These are phyloP conservation scores for Drosophila orena DNA, from an alignment of 1,140 invertebrate species.

Conservation along the genomic window DNA sequence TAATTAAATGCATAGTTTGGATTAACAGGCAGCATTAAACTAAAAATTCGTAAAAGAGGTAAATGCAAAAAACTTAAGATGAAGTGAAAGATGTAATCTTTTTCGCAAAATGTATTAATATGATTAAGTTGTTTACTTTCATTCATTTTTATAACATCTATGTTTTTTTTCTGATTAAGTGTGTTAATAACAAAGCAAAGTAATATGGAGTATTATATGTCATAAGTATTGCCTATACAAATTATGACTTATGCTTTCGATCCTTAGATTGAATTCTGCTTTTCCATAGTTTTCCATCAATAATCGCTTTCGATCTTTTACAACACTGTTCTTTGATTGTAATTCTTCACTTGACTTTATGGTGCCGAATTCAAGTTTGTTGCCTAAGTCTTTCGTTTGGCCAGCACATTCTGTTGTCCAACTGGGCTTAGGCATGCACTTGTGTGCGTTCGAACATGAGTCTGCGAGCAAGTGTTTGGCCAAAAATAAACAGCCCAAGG, in stretches of 20 bases:
- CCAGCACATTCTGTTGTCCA: slow-evolving; percentile 31
- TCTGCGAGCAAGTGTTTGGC: slow-evolving; percentile 1
- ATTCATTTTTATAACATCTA: too few relatives aligned
- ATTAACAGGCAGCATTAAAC: neutral
- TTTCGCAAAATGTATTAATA: too few relatives aligned
- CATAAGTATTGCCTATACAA: too few relatives aligned
- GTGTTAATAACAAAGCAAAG: too few relatives aligned
- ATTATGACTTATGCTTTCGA: neutral
- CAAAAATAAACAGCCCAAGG: slow-evolving; percentile 50
- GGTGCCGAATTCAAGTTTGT: slow-evolving; percentile 59
- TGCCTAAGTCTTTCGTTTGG: slow-evolving; percentile 74
- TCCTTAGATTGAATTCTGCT: too few relatives aligned
- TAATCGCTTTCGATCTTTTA: neutral
- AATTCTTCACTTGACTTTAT: slow-evolving; percentile 30
- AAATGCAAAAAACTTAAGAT: neutral
- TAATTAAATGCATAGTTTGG: neutral
- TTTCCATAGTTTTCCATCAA: neutral
- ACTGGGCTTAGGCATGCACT: neutral
- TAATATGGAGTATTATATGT: too few relatives aligned
- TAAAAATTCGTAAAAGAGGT: neutral
- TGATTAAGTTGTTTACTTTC: too few relatives aligned
- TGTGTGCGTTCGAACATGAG: neutral
- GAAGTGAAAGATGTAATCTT: too few relatives aligned
- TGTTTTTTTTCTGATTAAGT: too few relatives aligned
- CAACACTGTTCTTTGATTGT: slow-evolving; percentile 24